Conservation (phyloP, 2,888 invertebrate genomes). For the Orthosia gracilis region DNA sequence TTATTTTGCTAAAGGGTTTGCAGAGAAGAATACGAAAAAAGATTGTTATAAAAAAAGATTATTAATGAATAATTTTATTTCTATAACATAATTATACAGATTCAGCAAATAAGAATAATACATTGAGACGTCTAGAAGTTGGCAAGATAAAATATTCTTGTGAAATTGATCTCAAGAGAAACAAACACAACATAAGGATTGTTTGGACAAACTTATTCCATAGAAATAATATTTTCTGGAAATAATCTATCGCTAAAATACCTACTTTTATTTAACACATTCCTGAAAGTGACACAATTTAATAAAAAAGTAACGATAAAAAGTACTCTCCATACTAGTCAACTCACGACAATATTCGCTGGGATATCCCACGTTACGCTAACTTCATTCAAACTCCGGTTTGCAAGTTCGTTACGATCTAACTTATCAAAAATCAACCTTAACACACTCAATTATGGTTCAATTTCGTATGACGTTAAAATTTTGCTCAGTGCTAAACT, state of each 20-base stretch:
- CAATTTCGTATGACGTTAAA: slow-evolving; percentile 59
- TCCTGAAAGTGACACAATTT: neutral
- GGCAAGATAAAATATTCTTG: too few relatives aligned
- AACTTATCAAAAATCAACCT: slow-evolving; percentile 66
- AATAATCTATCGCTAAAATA: neutral
- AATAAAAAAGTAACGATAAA: neutral
- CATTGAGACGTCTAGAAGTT: neutral
- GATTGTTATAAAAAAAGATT: too few relatives aligned
- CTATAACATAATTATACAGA: too few relatives aligned
- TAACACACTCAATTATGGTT: slow-evolving; percentile 54
- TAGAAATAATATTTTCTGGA: neutral
- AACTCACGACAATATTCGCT: slow-evolving; percentile 73
- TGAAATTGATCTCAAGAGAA: too few relatives aligned
- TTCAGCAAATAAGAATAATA: too few relatives aligned
- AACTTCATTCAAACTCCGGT: slow-evolving; percentile 84
- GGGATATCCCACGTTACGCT: slow-evolving; percentile 89
- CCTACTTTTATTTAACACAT: neutral
- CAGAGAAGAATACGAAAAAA: too few relatives aligned
- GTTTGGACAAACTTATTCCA: too few relatives aligned
- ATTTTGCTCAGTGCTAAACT: slow-evolving; percentile 59
- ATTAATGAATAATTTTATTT: too few relatives aligned
- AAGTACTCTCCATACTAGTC: slow-evolving; percentile 74
- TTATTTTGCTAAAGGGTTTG: too few relatives aligned
- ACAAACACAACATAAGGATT: neutral
- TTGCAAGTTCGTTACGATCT: slow-evolving; percentile 56